Evolutionary conservation across 2,797 vertebrate species (phyloP).

Genomic region (Eremophila alpestris): DNA sequence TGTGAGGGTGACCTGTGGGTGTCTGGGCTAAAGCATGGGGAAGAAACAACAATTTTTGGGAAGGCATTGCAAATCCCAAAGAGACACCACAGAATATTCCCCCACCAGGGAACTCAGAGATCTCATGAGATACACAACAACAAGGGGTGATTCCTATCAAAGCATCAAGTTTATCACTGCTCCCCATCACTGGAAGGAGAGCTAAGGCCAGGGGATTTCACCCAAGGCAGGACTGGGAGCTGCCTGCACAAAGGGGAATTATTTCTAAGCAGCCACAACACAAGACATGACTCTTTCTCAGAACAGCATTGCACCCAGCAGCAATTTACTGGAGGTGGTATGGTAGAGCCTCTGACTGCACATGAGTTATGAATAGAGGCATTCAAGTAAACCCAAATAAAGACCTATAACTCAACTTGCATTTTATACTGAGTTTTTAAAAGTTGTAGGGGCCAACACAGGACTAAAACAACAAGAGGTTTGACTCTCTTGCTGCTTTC

Average conservation of each 20-base stretch:
- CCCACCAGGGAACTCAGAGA: not conserved
- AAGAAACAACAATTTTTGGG: not conserved
- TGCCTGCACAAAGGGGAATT: not conserved
- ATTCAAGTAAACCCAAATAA: constrained; percentile 61
- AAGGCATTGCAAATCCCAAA: not conserved
- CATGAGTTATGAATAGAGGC: constrained; percentile 44
- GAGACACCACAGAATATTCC: rapidly evolving
- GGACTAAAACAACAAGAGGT: constrained; percentile 32
- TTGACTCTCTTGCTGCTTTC: constrained; percentile 1
- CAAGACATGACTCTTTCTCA: not conserved
- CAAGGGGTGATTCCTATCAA: not conserved
- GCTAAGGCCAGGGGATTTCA: not conserved
- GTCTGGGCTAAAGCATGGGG: not conserved
- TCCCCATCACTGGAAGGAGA: not conserved
- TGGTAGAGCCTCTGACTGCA: not conserved
- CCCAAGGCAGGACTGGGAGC: not conserved
- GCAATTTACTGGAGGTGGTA: constrained; percentile 36
- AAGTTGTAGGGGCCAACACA: not conserved
- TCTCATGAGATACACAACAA: not conserved
- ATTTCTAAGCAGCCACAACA: not conserved
- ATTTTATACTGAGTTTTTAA: constrained; percentile 17
- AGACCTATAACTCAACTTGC: constrained; percentile 21
- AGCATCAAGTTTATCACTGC: not conserved
- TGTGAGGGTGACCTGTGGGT: not conserved
- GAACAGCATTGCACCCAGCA: constrained; percentile 7